Percentiles rank a stretch among this genome's conserved stretches.
Conservation (phyloP, 2,888 invertebrate species). For the Tachina lurida region DNA sequence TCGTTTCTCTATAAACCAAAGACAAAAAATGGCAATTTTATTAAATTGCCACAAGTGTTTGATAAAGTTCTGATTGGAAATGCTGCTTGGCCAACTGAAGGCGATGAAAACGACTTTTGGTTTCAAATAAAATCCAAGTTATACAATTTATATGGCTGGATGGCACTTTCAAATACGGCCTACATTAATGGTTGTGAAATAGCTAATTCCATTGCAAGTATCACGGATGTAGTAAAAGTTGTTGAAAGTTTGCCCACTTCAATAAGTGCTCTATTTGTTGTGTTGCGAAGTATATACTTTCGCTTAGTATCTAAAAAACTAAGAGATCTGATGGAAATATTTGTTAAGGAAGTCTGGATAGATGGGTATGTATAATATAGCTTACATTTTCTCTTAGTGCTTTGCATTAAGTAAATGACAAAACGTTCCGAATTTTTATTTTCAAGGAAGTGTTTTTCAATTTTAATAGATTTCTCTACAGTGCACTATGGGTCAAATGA, state of each 20-base stretch:
- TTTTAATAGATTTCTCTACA: too few relatives aligned
- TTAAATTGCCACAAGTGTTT: slow-evolving; percentile 44
- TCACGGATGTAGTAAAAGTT: slow-evolving; percentile 38
- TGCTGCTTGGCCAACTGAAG: slow-evolving; percentile 50
- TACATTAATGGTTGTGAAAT: slow-evolving; percentile 31
- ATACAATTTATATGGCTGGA: slow-evolving; percentile 41
- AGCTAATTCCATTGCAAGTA: slow-evolving; percentile 19
- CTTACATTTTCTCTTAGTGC: too few relatives aligned
- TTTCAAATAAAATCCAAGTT: slow-evolving; percentile 6
- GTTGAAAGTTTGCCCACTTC: slow-evolving; percentile 44
- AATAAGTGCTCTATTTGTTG: slow-evolving; percentile 28
- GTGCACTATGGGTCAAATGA: too few relatives aligned
- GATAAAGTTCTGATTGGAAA: slow-evolving; percentile 24
- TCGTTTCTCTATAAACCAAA: slow-evolving; percentile 42
- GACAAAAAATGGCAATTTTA: slow-evolving; percentile 16
- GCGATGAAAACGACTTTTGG: slow-evolving; percentile 2
- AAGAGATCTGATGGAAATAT: slow-evolving; percentile 6
- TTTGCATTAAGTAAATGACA: too few relatives aligned
- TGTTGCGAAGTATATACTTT: slow-evolving; percentile 26
- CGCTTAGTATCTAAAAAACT: not conserved
- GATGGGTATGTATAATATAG: slow-evolving; percentile 23
- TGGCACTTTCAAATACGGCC: not conserved
- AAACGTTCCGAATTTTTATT: too few relatives aligned
- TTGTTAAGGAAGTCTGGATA: slow-evolving; percentile 55
- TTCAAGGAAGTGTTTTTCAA: too few relatives aligned